Base-by-base conservation (phyloP, 2,797 vertebrate genomes). In the Bovichtus variegatus region DNA sequence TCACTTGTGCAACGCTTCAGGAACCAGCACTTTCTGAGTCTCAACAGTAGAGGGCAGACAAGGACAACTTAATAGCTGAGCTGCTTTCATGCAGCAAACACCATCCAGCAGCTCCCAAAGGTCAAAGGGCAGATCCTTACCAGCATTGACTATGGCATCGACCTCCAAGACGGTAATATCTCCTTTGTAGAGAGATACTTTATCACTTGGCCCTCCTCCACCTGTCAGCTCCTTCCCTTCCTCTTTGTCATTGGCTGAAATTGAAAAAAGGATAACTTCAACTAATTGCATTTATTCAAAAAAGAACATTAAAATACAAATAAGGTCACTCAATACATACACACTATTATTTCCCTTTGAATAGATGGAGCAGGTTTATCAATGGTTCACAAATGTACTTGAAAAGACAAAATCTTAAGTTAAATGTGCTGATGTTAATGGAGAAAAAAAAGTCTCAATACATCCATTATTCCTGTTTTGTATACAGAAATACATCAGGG, bases 61-160 rank as follows among this genome's bases (percentile, higher is more conserved):
- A 91, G 29, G 34, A 75, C 80, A 85, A 89, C 31, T 62, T 74
- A 79, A 54, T 0, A 71, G 25, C 71, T 12, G 18, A 34, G 23
- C 66, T 41, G 27, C 50, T 13, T 62, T 25, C 16, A 36, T 65
- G 67, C 61, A 41, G 62, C 34, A 64, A 43, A 70, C 2, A 23
- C 4, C 16, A 47, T 21, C 41, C 15, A 71, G 49, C 29, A 77
- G 55, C 38, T 73, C 36, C 16, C 27, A 59, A 40, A 60, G 50
- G 67, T 78, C 10, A 83, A 59, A 72, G 50, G 8, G 6, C 3
- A 83, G 40, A 86, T 68, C 86, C 97, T 94, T 96, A 99, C 98
- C 98, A 64, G 98, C 98, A 93, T 99, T 99, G 87, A 99, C 98
- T 27, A 99, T 97, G 85, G 97, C 98, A 61, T 99, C 98, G 81